Conservation (phyloP, 2,113 vertebrate genomes). For the Hemiprocne comata region DNA sequence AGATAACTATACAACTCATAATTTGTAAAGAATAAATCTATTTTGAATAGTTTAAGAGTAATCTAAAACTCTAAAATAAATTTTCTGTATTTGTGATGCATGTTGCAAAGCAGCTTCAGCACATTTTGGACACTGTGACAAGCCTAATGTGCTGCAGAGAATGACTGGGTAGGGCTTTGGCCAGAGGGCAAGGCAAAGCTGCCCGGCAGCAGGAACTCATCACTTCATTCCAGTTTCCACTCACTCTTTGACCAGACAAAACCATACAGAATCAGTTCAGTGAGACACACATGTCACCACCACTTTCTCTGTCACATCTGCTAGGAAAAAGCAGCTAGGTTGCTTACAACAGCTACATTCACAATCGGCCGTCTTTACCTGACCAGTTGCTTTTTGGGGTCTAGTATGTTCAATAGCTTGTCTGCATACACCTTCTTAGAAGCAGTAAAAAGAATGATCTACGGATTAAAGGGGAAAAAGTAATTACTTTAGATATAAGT, state of each 20-base stretch:
- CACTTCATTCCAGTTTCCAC: background rate
- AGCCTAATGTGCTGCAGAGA: background rate
- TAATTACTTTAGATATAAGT: conserved; percentile 31
- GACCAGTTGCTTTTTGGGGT: conserved; percentile 98
- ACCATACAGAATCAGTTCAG: background rate
- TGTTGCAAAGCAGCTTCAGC: background rate
- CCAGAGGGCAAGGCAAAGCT: background rate
- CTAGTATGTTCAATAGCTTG: conserved; percentile 98
- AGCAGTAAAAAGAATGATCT: conserved; percentile 99
- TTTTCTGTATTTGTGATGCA: background rate
- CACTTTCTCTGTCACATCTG: background rate
- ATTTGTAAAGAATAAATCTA: background rate
- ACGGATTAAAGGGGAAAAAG: conserved; percentile 57
- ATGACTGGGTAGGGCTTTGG: background rate
- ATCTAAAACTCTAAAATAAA: background rate
- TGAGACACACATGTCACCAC: background rate
- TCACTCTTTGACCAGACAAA: background rate
- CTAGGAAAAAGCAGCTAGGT: background rate
- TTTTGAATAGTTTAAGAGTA: background rate
- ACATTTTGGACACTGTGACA: background rate
- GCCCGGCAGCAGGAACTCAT: background rate
- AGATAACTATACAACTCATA: background rate
- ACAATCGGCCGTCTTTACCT: conserved; percentile 79
- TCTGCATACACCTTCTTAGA: conserved; percentile 99
- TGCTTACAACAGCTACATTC: conserved; percentile 1